Conservation (phyloP, 1,140 invertebrate species). For the Hylyphantes graminicola region DNA sequence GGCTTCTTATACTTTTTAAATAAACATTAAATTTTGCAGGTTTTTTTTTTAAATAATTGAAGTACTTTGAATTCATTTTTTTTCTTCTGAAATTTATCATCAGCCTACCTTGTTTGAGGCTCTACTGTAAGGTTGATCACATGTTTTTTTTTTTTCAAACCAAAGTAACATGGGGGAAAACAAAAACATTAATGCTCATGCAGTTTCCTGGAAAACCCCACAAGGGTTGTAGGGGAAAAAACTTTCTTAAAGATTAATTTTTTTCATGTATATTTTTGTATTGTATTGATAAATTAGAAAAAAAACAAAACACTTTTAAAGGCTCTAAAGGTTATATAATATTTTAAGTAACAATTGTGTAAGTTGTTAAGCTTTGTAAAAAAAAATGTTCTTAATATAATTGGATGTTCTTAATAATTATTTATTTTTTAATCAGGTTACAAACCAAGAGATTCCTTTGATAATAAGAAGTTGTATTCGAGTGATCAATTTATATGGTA, state of each 20-base stretch:
- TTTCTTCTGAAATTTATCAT: too few relatives aligned
- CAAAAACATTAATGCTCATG: too few relatives aligned
- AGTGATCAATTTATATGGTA: slow-evolving; percentile 90
- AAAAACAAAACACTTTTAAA: background rate
- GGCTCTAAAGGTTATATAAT: background rate
- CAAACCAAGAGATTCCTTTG: slow-evolving; percentile 86
- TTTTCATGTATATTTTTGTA: background rate
- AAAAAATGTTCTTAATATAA: background rate
- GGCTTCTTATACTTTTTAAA: too few relatives aligned
- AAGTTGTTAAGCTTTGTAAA: background rate
- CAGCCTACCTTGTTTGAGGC: too few relatives aligned
- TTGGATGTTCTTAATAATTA: background rate
- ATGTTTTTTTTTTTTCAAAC: too few relatives aligned
- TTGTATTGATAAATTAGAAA: background rate
- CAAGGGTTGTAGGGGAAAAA: background rate
- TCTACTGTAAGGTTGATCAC: too few relatives aligned
- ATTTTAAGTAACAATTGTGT: background rate
- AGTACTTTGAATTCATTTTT: too few relatives aligned
- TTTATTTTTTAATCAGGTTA: slow-evolving; percentile 71
- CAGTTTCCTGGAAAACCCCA: too few relatives aligned
- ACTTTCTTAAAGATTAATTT: background rate
- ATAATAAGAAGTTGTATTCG: slow-evolving; percentile 92
- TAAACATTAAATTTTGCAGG: too few relatives aligned
- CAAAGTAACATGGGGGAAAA: too few relatives aligned
- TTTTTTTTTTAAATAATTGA: too few relatives aligned